phyloP scores from a whole-genome alignment of 2,888 invertebrate genomes.

The Lithophane leautieri region DNA sequence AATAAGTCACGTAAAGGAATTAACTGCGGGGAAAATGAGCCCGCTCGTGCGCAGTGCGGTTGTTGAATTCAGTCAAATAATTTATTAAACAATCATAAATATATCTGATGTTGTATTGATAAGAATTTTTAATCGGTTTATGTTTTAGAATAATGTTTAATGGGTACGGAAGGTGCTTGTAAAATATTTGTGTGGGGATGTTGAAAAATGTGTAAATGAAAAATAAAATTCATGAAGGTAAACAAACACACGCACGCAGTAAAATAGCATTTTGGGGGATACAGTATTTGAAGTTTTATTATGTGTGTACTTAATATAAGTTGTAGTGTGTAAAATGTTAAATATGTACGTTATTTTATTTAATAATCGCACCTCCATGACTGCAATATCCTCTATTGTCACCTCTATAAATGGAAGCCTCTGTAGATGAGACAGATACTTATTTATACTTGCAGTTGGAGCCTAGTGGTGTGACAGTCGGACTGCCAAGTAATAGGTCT shows the following conservation, averaged over 20 bases:
- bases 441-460: too few relatives aligned
- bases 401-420: background rate
- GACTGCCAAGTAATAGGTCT: too few relatives aligned
- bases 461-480: too few relatives aligned
- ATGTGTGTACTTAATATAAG: background rate
- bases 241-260: background rate
- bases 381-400: background rate
- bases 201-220: constrained; percentile 30
- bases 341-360: background rate
- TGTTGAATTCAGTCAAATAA: constrained; percentile 56
- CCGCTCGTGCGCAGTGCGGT: constrained; percentile 44
- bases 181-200: constrained; percentile 26
- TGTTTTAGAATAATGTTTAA: constrained; percentile 36
- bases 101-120: constrained; percentile 55
- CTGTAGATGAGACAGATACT: constrained; percentile 4
- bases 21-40: constrained; percentile 54
- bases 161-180: constrained; percentile 11
- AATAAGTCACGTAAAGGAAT: constrained; percentile 66
- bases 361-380: background rate
- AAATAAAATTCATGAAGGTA: background rate
- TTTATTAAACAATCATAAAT: constrained; percentile 57
- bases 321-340: background rate
- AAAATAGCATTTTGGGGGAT: background rate
- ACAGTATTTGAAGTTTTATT: background rate
- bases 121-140: constrained; percentile 47